Evolutionary conservation across 1,140 invertebrate genomes (phyloP), one percentile per base, ranked within the genome.

Genomic region (Saccostrea glomerata): DNA sequence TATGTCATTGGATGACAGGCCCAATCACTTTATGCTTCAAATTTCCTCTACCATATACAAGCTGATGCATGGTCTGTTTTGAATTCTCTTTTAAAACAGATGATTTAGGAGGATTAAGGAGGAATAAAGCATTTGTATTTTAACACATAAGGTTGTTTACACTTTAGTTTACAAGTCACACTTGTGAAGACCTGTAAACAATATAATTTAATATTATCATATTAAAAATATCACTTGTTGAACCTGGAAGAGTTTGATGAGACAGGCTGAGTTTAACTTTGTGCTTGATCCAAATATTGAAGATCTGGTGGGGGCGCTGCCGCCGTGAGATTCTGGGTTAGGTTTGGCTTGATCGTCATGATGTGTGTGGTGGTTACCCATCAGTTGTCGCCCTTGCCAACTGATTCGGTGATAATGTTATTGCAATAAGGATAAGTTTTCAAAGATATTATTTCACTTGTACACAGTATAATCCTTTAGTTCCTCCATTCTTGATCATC

Each of bases 201-300:
- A 36, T 2, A 36, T 47, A 5, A 47, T 9, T n/a, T n/a, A n/a
- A n/a, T n/a, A n/a, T n/a, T n/a, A n/a, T 36, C 30, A n/a, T 6
- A 20, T 63, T 17, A 63, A 63, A 20, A 63, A 20, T 17, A n/a
- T 63, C 0, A 20, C 2, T 63, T 63, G 58, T 2, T n/a, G n/a
- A 30, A 66, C 55, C 60, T 85, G 55, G 36, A 85, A 58, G 47
- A 60, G 84, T 63, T 85, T 85, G 84, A 85, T n/a, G 84, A 85
- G 60, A 30, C 84, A 30, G n/a, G 84, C 30, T 20, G 84, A 85
- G 70, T 77, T 77, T 15, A 77, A 36, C 70, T 77, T 85, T 85
- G 84, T 63, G 58, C 82, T 84, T 25, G 77, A 47, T 84, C 47
- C 82, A 54, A 84, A 54, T 84, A 84, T 25, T 30, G 70, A 77